Conservation (phyloP, 2,797 vertebrate species). For the Prunella strophiata region DNA sequence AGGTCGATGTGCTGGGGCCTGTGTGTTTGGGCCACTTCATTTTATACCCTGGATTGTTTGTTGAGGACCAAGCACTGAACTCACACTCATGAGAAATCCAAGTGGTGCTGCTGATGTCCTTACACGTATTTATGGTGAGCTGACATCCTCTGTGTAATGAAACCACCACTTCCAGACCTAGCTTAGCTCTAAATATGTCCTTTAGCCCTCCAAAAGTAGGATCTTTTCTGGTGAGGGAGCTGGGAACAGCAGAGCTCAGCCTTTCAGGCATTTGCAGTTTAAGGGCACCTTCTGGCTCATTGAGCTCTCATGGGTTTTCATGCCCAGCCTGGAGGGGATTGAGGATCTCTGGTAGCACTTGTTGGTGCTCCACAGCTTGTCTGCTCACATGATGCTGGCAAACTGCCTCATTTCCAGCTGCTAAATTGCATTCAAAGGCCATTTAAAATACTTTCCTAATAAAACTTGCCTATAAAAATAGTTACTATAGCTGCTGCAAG, state of each 20-base stretch:
- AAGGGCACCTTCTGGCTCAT: neutral
- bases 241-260: neutral
- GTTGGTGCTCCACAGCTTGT: conserved; percentile 48
- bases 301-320: neutral
- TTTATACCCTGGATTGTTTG: neutral
- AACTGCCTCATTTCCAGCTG: conserved; percentile 62
- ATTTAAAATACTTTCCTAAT: conserved; percentile 72
- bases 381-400: conserved; percentile 57
- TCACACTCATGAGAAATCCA: neutral
- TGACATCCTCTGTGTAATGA: neutral
- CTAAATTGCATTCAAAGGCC: conserved; percentile 68
- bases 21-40: neutral
- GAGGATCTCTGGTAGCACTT: conserved; percentile 49
- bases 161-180: neutral
- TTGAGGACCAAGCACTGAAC: neutral
- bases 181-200: neutral
- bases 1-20: neutral
- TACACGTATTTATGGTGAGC: accelerated
- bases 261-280: neutral
- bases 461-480: conserved; percentile 69
- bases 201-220: neutral
- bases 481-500: conserved; percentile 60
- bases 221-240: neutral
- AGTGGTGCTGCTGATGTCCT: neutral
- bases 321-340: neutral